Evolutionary conservation across 2,797 vertebrate species (phyloP).

Genomic region (Rhabdophis nuchalis): DNA sequence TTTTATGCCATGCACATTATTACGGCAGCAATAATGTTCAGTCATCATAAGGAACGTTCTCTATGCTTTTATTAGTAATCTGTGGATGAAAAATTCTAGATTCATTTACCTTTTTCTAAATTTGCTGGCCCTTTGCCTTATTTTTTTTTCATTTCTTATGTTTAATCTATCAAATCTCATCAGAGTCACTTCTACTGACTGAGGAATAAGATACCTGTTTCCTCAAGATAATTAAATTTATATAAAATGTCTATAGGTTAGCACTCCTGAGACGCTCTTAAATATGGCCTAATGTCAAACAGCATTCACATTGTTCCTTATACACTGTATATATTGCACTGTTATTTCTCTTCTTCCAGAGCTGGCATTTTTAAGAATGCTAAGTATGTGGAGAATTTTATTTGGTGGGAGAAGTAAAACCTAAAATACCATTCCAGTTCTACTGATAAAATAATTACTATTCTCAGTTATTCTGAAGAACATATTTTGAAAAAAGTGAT

Average conservation of each 20-base stretch:
- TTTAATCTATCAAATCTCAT: not conserved
- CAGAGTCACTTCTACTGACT: not conserved
- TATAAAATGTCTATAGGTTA: not conserved
- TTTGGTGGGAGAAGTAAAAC: not conserved
- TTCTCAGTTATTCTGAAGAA: not conserved
- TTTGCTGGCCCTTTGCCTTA: accelerated
- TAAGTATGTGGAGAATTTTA: not conserved
- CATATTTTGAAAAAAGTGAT: not conserved
- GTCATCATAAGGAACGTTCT: not conserved
- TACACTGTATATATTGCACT: not conserved
- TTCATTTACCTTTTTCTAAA: not conserved
- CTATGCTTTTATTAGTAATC: not conserved
- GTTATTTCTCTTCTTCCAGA: not conserved
- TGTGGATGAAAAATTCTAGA: not conserved
- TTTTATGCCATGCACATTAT: not conserved
- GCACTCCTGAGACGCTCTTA: not conserved
- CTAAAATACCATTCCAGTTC: not conserved
- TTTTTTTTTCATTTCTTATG: not conserved
- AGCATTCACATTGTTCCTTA: not conserved
- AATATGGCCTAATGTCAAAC: accelerated
- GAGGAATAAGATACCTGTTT: not conserved
- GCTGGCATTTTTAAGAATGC: not conserved
- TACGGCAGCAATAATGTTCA: accelerated
- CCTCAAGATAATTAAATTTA: not conserved
- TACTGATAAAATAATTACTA: not conserved